Evolutionary conservation across 2,888 invertebrate genomes (phyloP).

Genomic region (Saturnia japonica): DNA sequence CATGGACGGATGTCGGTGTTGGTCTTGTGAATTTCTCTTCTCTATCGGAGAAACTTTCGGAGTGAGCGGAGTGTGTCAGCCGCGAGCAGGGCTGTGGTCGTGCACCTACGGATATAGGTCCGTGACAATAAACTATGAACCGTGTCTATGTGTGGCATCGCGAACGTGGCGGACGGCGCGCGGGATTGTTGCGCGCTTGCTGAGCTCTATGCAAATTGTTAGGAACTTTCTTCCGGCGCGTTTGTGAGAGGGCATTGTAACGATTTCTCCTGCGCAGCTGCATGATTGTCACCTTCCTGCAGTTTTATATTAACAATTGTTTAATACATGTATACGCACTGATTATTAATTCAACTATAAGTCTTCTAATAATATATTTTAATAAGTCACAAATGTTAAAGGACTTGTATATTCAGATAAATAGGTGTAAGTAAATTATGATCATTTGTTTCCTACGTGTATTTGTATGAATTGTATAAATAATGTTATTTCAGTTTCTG

Average conservation of each 20-base stretch:
- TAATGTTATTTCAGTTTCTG: too few species aligned
- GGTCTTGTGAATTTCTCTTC: conserved; percentile 80
- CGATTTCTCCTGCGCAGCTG: conserved; percentile 68
- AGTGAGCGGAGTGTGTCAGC: conserved; percentile 73
- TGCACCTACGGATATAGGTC: conserved; percentile 77
- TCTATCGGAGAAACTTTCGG: conserved; percentile 79
- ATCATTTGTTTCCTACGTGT: neutral
- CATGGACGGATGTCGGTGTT: conserved; percentile 79
- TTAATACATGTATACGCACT: neutral
- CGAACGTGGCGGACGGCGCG: conserved; percentile 32
- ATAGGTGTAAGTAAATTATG: neutral
- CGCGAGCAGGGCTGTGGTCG: conserved; percentile 56
- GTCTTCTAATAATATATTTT: conserved; percentile 2
- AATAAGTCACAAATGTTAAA: neutral
- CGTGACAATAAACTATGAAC: conserved; percentile 72
- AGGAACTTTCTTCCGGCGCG: conserved; percentile 78
- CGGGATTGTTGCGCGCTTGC: conserved; percentile 48
- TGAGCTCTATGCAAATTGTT: conserved; percentile 71
- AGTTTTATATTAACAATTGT: conserved; percentile 14
- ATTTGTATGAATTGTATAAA: too few species aligned
- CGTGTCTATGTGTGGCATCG: conserved; percentile 77
- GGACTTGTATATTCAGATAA: neutral
- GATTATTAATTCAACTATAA: neutral
- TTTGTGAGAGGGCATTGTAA: conserved; percentile 67
- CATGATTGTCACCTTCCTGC: conserved; percentile 50